Conservation (phyloP, 1,140 invertebrate genomes). For the Zaprionus capensis region DNA sequence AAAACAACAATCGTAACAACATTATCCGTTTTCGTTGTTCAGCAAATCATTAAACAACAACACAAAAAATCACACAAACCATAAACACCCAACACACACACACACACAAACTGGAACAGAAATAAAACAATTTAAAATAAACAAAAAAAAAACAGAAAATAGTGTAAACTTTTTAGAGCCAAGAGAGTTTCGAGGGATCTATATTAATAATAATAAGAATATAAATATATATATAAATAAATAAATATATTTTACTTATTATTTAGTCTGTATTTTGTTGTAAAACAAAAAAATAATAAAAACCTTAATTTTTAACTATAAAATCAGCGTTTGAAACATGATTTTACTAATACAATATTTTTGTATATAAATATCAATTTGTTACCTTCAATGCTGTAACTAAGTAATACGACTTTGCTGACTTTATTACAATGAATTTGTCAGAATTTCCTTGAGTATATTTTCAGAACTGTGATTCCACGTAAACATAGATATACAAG, state of each 20-base stretch:
- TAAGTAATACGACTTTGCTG: too few relatives aligned
- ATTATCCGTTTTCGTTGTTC: conserved; percentile 25
- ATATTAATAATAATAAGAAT: conserved; percentile 76
- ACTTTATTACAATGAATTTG: too few relatives aligned
- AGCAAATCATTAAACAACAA: conserved; percentile 21
- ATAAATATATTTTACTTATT: conserved; percentile 82
- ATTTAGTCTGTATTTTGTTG: conserved; percentile 83
- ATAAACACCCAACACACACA: conserved; percentile 28
- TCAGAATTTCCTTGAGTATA: background rate
- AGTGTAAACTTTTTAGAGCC: conserved; percentile 75
- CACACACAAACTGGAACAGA: conserved; percentile 49
- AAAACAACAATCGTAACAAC: conserved; percentile 4
- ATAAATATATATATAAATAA: conserved; percentile 70
- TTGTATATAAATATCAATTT: background rate
- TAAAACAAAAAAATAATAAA: conserved; percentile 81
- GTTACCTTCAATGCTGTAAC: too few relatives aligned
- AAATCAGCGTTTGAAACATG: background rate
- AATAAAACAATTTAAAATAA: conserved; percentile 31
- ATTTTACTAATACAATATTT: background rate
- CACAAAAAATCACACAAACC: conserved; percentile 26
- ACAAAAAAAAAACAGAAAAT: conserved; percentile 55
- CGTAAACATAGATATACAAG: background rate
- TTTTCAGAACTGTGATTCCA: background rate
- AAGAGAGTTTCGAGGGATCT: conserved; percentile 65
- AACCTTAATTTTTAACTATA: conserved; percentile 72